A percentile compares a stretch with the other conserved stretches of the same genome.
Conservation (phyloP, 2,888 invertebrate genomes). For the Tiliacea aurago region DNA sequence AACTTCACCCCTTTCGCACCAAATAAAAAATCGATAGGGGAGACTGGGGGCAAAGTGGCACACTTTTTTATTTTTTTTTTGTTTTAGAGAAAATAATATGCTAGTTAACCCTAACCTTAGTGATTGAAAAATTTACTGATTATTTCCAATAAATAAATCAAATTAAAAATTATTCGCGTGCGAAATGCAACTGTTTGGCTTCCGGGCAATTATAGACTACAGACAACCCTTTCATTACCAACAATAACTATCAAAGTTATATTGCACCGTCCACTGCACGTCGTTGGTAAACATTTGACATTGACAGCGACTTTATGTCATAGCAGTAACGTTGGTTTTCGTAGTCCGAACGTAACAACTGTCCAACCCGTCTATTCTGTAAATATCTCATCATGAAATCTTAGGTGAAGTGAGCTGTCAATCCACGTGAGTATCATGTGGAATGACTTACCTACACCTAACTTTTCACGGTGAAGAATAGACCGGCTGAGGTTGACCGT, state of each 20-base stretch:
- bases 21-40: constrained; percentile 8
- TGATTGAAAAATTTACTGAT: neutral
- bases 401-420: neutral
- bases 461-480: too few species aligned
- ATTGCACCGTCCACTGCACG: neutral
- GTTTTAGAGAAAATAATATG: too few species aligned
- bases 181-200: constrained; percentile 6
- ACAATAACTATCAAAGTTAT: constrained; percentile 8
- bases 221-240: neutral
- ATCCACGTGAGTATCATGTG: too few species aligned
- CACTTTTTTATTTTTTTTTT: neutral
- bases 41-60: constrained; percentile 19
- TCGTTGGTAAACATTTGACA: neutral
- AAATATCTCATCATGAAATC: neutral
- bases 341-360: neutral
- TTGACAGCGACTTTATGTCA: neutral
- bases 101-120: neutral
- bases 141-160: neutral
- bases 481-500: neutral
- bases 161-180: neutral
- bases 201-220: constrained; percentile 10
- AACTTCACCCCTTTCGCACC: constrained; percentile 20
- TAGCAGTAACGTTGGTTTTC: neutral
- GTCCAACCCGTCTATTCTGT: neutral
- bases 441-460: too few species aligned